phyloP scores from a whole-genome alignment of 2,797 vertebrate genomes.

The Eupleurogrammus muticus region DNA sequence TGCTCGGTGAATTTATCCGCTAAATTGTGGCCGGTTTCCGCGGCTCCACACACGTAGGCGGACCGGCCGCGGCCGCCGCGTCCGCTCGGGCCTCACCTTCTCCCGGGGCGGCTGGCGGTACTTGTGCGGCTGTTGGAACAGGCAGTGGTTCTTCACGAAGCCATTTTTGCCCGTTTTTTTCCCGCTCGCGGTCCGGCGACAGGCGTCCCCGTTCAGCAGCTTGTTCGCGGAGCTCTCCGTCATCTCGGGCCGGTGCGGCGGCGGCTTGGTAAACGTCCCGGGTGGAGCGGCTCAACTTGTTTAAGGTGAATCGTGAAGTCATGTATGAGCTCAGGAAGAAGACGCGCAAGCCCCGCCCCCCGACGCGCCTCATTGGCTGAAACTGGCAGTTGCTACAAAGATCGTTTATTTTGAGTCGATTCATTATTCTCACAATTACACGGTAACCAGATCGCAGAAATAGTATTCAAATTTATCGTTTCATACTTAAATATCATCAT shows the following conservation, averaged over 20 bases:
- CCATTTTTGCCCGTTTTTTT: constrained; percentile 78
- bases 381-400: background rate
- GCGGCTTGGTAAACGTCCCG: constrained; percentile 5
- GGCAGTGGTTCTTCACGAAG: constrained; percentile 80
- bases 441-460: too few relatives aligned
- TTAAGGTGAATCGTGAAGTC: constrained; percentile 54
- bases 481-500: too few relatives aligned
- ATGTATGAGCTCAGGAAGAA: constrained; percentile 49
- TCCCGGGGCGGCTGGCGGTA: constrained; percentile 72
- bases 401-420: background rate
- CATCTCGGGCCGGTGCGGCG: constrained; percentile 65
- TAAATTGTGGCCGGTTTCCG: too few relatives aligned
- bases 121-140: constrained; percentile 77
- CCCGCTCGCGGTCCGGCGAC: constrained; percentile 68
- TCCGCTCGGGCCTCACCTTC: constrained; percentile 77
- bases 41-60: too few relatives aligned
- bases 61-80: background rate
- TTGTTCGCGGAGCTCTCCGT: constrained; percentile 81
- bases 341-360: constrained; percentile 10
- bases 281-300: constrained; percentile 48
- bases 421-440: too few relatives aligned
- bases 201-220: constrained; percentile 76
- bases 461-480: too few relatives aligned
- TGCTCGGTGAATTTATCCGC: too few relatives aligned
- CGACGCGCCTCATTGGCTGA: background rate